A percentile compares a stretch with the other conserved stretches of the same genome.
Conservation (phyloP, 1,140 invertebrate genomes). For the Caenorhabditis tropicalis region DNA sequence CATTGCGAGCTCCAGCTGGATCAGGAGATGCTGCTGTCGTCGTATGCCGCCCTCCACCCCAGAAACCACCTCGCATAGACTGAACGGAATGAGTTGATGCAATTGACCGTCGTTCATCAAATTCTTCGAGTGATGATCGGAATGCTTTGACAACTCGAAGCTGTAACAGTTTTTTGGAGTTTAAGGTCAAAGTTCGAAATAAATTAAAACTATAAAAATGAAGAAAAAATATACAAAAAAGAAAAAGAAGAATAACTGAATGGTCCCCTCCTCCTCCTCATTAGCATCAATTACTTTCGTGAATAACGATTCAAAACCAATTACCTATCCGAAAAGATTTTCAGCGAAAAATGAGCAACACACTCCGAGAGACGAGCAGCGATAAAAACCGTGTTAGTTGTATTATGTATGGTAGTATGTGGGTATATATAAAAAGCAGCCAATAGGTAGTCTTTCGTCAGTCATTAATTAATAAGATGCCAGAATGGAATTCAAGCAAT, state of each 20-base stretch:
- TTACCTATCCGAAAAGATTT: not conserved
- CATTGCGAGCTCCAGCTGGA: constrained; percentile 36
- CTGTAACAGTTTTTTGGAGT: constrained; percentile 75
- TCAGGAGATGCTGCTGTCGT: constrained; percentile 48
- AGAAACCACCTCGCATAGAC: constrained; percentile 68
- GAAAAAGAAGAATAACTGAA: not conserved
- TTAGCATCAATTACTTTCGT: not conserved
- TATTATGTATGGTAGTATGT: not conserved
- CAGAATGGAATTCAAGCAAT: not conserved
- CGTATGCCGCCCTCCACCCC: constrained; percentile 27
- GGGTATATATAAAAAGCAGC: not conserved
- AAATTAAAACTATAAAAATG: not conserved
- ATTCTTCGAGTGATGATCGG: constrained; percentile 98
- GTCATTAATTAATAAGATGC: no score
- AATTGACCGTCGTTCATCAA: constrained; percentile 93
- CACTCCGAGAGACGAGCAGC: constrained; percentile 39
- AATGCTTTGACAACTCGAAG: constrained; percentile 99
- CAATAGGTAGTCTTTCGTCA: not conserved
- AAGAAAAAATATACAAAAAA: not conserved
- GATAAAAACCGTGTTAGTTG: constrained; percentile 26
- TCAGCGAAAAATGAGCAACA: constrained; percentile 40
- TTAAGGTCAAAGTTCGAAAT: not conserved
- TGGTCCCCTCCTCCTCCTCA: not conserved
- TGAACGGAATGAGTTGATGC: constrained; percentile 70
- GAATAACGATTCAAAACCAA: not conserved